These are phyloP conservation scores for Cyclargus thomasi DNA, from an alignment of 1,140 invertebrate species.

Conservation along the genomic window DNA sequence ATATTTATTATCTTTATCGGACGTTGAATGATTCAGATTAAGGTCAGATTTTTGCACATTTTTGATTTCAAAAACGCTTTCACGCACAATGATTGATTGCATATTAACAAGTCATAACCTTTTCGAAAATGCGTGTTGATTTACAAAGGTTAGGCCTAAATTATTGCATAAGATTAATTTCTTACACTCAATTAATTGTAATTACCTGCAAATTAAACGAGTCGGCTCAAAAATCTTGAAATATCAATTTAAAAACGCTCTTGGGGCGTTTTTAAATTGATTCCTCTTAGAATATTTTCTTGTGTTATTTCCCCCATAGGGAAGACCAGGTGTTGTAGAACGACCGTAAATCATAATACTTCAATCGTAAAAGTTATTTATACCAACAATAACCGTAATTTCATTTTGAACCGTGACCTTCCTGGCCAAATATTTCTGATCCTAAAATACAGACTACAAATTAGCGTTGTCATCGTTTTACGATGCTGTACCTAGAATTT, in stretches of 20 bases:
- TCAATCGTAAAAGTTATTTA: not conserved
- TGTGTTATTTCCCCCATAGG: too few relatives aligned
- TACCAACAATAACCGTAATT: not conserved
- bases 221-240: too few relatives aligned
- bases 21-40: conserved; percentile 4
- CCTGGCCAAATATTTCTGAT: not conserved
- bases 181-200: too few relatives aligned
- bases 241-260: too few relatives aligned
- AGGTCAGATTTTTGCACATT: conserved; percentile 1
- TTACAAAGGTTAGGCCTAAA: too few relatives aligned
- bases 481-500: conserved; percentile 4
- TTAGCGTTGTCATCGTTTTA: not conserved
- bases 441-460: conserved; percentile 13
- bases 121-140: not conserved
- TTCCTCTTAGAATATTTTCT: too few relatives aligned
- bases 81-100: not conserved
- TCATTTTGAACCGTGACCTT: not conserved
- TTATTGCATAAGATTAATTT: too few relatives aligned
- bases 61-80: not conserved
- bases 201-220: too few relatives aligned
- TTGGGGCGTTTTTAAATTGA: too few relatives aligned
- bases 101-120: conserved; percentile 3
- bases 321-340: too few relatives aligned
- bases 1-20: conserved; percentile 18
- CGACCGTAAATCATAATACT: too few relatives aligned